A percentile compares a stretch with the other conserved stretches of the same genome.
phyloP scores from a whole-genome alignment of 2,113 vertebrate species.

The Mesembrinibis cayennensis region DNA sequence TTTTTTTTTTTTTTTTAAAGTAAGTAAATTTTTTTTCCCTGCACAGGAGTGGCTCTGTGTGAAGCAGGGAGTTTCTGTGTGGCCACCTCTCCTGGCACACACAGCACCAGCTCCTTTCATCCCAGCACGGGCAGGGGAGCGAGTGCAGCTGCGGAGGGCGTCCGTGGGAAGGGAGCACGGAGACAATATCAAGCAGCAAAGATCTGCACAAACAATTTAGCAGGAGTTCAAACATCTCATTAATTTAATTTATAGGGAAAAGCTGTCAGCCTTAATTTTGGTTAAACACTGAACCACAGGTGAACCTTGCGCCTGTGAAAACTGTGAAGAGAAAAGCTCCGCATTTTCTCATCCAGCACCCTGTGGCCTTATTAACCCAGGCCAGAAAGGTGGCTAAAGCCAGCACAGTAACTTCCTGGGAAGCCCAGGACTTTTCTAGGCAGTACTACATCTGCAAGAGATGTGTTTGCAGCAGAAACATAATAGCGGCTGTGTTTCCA shows the following conservation, averaged over 20 bases:
- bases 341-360: background rate
- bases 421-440: background rate
- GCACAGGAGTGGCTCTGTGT: too few relatives aligned
- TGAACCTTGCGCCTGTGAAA: background rate
- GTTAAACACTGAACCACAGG: slow-evolving; percentile 24
- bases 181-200: background rate
- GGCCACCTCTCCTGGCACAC: background rate
- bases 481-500: background rate
- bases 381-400: background rate
- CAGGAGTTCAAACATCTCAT: slow-evolving; percentile 27
- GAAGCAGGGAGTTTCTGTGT: background rate
- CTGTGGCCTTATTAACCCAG: background rate
- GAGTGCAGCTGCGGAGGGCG: fast-evolving
- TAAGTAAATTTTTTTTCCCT: background rate
- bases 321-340: background rate
- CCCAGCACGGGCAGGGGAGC: background rate
- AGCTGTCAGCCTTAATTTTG: slow-evolving; percentile 40
- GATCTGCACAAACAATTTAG: background rate
- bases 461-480: background rate
- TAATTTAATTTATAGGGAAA: slow-evolving; percentile 55
- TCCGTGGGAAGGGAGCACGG: background rate
- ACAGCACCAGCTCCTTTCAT: background rate
- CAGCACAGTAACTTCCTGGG: background rate
- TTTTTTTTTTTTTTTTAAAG: background rate
- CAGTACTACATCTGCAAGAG: background rate